Evolutionary conservation across 2,113 vertebrate genomes (phyloP), one percentile per base, ranked within the genome.

Genomic region (Dendropsophus ebraccatus): DNA sequence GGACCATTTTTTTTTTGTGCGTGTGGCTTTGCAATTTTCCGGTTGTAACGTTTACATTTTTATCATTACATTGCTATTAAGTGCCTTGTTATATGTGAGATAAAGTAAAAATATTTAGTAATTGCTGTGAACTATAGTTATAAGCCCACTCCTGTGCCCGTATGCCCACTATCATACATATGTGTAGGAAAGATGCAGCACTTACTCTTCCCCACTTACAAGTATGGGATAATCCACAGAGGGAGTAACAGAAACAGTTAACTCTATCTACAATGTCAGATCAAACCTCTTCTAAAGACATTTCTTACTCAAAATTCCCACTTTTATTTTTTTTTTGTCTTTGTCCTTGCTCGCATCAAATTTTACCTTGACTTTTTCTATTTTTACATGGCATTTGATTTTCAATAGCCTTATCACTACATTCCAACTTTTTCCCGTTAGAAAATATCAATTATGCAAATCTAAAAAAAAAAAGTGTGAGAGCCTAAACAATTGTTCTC

Each of bases 371-470:
- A 80, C 35, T 41, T 37, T 62, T 62, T 2, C 10, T 14, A 58
- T 12, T 79, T 79, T 50, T 41, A 10, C 45, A 30, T 25, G 35
- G 1, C 37, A 80, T 17, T 45, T 45, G 0, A 45, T 28, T 80
- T 62, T 80, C 54, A 7, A 41, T 11, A 37, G 30, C 54, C 35
- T 62, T n/a, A 21, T 17, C n/a, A 41, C n/a, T 37, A 35, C 54
- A 60, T 41, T 80, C 54, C 56, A 80, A 25, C 54, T 60, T 80
- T 37, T 80, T 41, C 11, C 50, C 45, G 45, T 62, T 62, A 62
- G 8, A 58, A 80, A 80, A 80, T 60, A 80, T 23, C 32, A 60
- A 60, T 80, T 80, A 80, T 62, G 54, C 54, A 62, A 62, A 80
- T 80, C n/a, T n/a, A n/a, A 7, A 62, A 58, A 12, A 45, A 25